A percentile compares a stretch with the other conserved stretches of the same genome.
Evolutionary conservation across 2,797 vertebrate genomes (phyloP).

Genomic region (Onychomys leucogaster): DNA sequence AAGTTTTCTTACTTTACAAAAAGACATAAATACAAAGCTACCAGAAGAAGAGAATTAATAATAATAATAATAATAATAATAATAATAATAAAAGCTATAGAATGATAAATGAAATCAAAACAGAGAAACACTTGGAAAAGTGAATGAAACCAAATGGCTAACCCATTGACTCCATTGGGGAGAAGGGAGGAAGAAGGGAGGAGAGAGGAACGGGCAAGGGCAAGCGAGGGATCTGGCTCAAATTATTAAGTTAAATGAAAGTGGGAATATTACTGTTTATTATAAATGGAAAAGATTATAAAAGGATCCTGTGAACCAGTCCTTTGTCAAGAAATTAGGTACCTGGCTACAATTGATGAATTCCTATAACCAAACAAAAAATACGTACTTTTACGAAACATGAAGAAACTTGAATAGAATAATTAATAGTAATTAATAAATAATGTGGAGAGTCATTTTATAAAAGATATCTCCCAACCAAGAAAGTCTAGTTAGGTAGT

Average conservation of each 20-base stretch:
- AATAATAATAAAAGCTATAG: background rate
- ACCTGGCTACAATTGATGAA: background rate
- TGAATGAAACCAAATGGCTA: background rate
- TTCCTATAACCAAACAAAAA: background rate
- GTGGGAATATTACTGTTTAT: background rate
- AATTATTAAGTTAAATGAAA: background rate
- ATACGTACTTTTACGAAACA: background rate
- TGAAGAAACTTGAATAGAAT: background rate
- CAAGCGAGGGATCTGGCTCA: background rate
- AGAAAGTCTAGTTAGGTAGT: background rate
- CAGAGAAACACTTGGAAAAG: background rate
- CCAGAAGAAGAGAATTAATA: background rate
- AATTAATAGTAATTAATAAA: background rate
- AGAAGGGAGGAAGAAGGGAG: background rate
- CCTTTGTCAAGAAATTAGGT: background rate
- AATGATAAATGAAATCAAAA: background rate
- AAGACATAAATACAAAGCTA: constrained; percentile 4
- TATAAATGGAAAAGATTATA: background rate
- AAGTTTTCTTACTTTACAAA: background rate
- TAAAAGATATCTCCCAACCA: background rate
- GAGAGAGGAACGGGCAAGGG: background rate
- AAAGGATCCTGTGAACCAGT: background rate
- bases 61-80: background rate
- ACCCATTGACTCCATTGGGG: background rate
- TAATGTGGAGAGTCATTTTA: background rate